phyloP scores from a whole-genome alignment of 2,113 vertebrate species.

The Pluvianellus socialis region DNA sequence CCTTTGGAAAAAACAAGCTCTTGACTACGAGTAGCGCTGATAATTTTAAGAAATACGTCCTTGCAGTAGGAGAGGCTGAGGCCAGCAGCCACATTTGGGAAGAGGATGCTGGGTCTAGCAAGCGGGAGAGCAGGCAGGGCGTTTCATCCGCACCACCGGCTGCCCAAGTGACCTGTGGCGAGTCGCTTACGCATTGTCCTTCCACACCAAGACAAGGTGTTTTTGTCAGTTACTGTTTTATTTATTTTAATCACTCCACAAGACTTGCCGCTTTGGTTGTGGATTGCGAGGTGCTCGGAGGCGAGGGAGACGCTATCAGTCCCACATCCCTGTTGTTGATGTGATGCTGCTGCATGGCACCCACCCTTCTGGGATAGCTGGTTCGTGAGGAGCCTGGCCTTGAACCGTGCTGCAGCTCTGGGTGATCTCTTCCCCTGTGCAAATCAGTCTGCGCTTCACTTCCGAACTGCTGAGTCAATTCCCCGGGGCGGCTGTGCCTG shows the following conservation, averaged over 20 bases:
- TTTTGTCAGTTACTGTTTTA: not conserved
- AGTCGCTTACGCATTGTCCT: accelerated
- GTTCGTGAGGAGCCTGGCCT: not conserved
- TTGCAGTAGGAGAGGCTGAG: not conserved
- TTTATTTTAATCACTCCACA: not conserved
- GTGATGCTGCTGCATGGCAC: not conserved
- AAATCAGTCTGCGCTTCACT: not conserved
- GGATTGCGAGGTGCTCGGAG: not conserved
- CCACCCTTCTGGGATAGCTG: not conserved
- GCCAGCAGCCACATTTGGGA: not conserved
- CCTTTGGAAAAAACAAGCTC: not conserved
- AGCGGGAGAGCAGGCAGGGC: not conserved
- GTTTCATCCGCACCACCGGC: not conserved
- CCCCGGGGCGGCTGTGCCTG: accelerated
- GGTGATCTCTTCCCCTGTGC: not conserved
- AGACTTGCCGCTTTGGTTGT: not conserved
- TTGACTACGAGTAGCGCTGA: not conserved
- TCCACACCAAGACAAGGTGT: too few species aligned
- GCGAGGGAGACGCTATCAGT: not conserved
- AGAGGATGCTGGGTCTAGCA: not conserved
- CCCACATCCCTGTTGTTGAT: too few species aligned
- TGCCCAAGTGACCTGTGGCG: not conserved
- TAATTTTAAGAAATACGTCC: not conserved
- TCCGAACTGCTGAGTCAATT: not conserved
- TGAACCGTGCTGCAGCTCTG: not conserved